Conservation (phyloP, 1,140 invertebrate species). For the Popillia japonica region DNA sequence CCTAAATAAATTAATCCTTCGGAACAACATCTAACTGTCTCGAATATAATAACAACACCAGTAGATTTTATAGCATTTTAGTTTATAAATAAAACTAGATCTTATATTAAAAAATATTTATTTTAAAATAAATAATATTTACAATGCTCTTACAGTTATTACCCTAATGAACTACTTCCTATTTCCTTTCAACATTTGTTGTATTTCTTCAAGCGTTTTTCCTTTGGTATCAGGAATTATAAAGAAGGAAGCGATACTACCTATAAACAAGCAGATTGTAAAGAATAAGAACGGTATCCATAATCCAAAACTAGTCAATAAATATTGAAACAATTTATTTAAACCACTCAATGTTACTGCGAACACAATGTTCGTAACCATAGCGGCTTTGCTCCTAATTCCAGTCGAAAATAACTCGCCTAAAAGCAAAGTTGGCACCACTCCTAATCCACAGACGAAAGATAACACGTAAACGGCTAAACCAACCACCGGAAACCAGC, state of each 20-base stretch:
- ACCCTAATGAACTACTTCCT: neutral
- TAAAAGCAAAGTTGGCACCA: constrained; percentile 77
- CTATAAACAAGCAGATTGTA: constrained; percentile 3
- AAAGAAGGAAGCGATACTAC: constrained; percentile 27
- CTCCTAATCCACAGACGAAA: constrained; percentile 50
- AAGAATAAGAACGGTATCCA: constrained; percentile 36
- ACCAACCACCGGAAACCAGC: constrained; percentile 50
- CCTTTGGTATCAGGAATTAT: constrained; percentile 31
- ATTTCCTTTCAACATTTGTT: constrained; percentile 37
- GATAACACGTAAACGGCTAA: constrained; percentile 49
- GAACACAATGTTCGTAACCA: constrained; percentile 50
- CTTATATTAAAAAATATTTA: no score
- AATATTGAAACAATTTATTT: constrained; percentile 36
- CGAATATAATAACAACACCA: no score
- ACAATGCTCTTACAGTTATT: neutral
- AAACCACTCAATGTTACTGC: constrained; percentile 9
- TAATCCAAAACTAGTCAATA: constrained; percentile 24
- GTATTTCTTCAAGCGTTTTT: constrained; percentile 35
- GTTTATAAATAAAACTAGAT: no score
- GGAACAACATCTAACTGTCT: no score
- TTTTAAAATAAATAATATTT: no score
- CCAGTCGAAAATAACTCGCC: constrained; percentile 71
- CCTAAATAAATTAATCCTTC: no score
- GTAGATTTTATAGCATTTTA: no score
- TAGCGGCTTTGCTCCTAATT: constrained; percentile 61